Conservation (phyloP, 2,888 invertebrate genomes). For the Pseudeuparius sepicola region DNA sequence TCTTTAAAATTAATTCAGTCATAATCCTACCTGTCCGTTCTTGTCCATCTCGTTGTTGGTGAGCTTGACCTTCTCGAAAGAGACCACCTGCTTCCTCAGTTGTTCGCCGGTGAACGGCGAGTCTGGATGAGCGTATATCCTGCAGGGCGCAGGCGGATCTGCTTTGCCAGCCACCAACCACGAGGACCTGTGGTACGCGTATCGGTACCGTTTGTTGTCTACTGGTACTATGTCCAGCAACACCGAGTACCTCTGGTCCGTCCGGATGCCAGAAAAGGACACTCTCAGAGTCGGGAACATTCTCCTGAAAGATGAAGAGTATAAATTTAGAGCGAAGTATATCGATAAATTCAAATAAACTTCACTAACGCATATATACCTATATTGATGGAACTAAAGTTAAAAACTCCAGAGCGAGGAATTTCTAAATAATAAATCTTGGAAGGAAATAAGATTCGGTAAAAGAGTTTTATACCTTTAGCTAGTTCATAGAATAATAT, state of each 20-base stretch:
- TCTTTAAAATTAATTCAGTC: too few species aligned
- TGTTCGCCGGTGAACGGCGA: constrained; percentile 73
- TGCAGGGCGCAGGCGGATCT: constrained; percentile 61
- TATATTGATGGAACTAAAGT: too few species aligned
- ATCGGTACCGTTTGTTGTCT: constrained; percentile 68
- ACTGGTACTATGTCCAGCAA: constrained; percentile 73
- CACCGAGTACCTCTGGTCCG: constrained; percentile 60
- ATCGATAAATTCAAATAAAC: too few species aligned
- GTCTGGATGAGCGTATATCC: constrained; percentile 70
- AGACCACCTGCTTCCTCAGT: constrained; percentile 66
- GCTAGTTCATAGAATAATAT: too few species aligned
- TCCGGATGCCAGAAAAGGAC: constrained; percentile 58
- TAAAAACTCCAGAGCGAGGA: too few species aligned
- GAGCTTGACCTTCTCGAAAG: constrained; percentile 75
- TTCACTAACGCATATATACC: constrained; percentile 4
- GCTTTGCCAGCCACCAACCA: constrained; percentile 79
- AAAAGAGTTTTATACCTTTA: too few species aligned
- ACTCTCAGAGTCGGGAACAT: constrained; percentile 76
- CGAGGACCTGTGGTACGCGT: constrained; percentile 74
- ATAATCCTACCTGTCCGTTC: constrained; percentile 64
- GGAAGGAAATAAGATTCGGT: constrained; percentile 25
- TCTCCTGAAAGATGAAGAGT: constrained; percentile 49
- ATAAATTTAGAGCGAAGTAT: too few species aligned
- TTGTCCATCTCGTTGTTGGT: constrained; percentile 78
- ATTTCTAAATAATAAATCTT: too few species aligned